Percentiles rank a stretch among this genome's conserved stretches.
Evolutionary conservation across 2,113 vertebrate genomes (phyloP).

Genomic region (Boleophthalmus pectinirostris): DNA sequence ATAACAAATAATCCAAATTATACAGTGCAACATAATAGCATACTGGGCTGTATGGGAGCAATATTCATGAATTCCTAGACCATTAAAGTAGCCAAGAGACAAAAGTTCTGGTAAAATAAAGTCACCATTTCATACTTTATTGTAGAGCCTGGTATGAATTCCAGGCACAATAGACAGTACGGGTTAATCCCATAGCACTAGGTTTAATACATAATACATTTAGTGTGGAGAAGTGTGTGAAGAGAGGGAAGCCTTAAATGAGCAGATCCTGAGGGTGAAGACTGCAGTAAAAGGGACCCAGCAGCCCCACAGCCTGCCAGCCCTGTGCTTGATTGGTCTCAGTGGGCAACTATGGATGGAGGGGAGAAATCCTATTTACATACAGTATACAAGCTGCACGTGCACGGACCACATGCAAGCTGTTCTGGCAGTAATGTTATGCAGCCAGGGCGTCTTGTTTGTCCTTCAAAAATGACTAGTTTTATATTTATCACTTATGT

Average conservation of each 20-base stretch:
- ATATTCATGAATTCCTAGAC: neutral
- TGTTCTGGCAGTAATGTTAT: conserved; percentile 14
- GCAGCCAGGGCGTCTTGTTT: conserved; percentile 6
- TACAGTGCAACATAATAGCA: neutral
- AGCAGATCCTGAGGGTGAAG: conserved; percentile 52
- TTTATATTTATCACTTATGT: conserved; percentile 37
- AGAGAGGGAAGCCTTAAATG: conserved; percentile 58
- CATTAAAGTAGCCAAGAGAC: conserved; percentile 10
- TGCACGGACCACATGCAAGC: conserved; percentile 15
- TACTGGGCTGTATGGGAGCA: neutral
- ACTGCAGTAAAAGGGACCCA: conserved; percentile 47
- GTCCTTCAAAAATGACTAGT: conserved; percentile 4
- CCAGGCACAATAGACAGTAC: conserved; percentile 13
- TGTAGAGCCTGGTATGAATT: neutral
- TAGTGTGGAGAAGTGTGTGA: conserved; percentile 39
- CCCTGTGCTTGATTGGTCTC: conserved; percentile 65
- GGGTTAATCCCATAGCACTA: conserved; percentile 27
- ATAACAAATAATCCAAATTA: neutral
- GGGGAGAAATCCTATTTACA: conserved; percentile 55
- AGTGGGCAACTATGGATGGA: conserved; percentile 47
- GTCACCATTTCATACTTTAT: conserved; percentile 3
- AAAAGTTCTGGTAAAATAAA: conserved; percentile 35
- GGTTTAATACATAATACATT: conserved; percentile 33
- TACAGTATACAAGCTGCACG: conserved; percentile 21
- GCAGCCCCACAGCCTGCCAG: conserved; percentile 57